phyloP scores from a whole-genome alignment of 2,797 vertebrate species.

The Graptemys geographica region DNA sequence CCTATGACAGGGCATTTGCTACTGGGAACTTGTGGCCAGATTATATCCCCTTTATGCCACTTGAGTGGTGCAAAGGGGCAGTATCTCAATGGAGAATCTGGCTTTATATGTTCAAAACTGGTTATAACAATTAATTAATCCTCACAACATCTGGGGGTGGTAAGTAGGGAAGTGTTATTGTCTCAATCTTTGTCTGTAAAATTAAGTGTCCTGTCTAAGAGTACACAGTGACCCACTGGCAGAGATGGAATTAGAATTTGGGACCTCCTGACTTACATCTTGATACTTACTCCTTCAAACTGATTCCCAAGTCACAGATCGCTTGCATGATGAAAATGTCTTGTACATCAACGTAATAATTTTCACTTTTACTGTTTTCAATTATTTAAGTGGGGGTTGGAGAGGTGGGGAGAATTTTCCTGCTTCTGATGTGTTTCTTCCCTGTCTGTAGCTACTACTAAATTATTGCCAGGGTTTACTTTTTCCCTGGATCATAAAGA shows the following conservation, averaged over 20 bases:
- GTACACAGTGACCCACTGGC: fast-evolving
- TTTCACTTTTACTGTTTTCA: neutral
- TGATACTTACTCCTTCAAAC: fast-evolving
- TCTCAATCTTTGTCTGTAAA: neutral
- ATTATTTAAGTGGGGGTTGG: neutral
- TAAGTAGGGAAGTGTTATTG: neutral
- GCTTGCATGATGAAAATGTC: neutral
- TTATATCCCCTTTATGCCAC: neutral
- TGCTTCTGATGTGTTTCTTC: fast-evolving
- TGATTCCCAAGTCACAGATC: neutral
- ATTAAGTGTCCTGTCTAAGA: neutral
- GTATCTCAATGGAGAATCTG: neutral
- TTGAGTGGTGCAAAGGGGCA: neutral
- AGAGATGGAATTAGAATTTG: fast-evolving
- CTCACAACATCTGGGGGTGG: neutral
- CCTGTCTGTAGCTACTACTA: neutral
- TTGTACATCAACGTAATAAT: neutral
- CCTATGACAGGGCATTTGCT: neutral
- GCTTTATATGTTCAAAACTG: neutral
- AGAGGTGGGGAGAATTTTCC: neutral
- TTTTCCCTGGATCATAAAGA: neutral
- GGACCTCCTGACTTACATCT: neutral
- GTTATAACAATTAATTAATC: neutral
- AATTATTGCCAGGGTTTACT: neutral
- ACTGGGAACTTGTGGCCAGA: neutral